Percentiles rank a stretch among this genome's conserved stretches.
phyloP scores from a whole-genome alignment of 2,797 vertebrate species.

The Lycodopsis pacificus region DNA sequence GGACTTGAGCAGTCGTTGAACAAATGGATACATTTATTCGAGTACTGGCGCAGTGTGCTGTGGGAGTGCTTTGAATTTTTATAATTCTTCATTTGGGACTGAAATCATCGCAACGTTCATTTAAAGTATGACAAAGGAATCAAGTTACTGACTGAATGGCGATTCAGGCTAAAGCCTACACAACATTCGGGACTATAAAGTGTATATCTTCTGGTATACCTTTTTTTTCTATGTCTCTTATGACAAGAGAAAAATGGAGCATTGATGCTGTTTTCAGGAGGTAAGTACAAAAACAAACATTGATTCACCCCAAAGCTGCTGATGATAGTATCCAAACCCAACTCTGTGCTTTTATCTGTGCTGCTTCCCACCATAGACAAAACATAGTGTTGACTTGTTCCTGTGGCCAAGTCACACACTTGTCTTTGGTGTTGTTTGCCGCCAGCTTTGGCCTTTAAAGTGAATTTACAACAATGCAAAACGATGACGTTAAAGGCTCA shows the following conservation, averaged over 20 bases:
- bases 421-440: neutral
- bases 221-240: neutral
- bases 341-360: neutral
- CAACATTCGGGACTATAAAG: neutral
- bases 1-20: neutral
- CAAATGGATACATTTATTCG: neutral
- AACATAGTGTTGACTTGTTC: neutral
- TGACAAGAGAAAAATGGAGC: neutral
- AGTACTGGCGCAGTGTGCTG: neutral
- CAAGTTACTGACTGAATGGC: neutral
- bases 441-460: neutral
- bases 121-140: neutral
- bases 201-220: neutral
- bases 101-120: neutral
- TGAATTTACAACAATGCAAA: neutral
- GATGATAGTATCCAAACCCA: neutral
- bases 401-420: neutral
- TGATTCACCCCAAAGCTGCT: conserved; percentile 9
- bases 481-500: neutral
- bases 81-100: neutral
- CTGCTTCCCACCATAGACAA: neutral
- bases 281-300: neutral
- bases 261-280: neutral
- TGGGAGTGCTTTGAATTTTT: neutral
- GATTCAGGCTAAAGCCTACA: neutral